Evolutionary conservation across 2,888 invertebrate genomes (phyloP).

Genomic region (Boloria selene): DNA sequence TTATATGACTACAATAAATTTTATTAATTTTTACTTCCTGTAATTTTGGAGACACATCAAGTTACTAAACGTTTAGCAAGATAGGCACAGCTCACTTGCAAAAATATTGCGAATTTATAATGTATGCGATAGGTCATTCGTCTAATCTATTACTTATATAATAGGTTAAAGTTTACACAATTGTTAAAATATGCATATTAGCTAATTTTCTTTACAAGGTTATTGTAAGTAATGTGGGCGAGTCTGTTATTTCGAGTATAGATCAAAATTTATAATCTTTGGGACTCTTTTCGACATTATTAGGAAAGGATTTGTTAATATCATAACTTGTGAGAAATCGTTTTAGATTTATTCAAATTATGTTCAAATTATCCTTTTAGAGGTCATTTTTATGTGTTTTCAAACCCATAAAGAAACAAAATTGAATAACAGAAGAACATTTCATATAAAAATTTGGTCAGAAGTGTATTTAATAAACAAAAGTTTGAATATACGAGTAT

Average conservation of each 20-base stretch:
- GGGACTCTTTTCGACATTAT: slow-evolving; percentile 32
- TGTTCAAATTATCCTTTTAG: not conserved
- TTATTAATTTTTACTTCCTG: too few relatives aligned
- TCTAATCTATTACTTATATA: slow-evolving; percentile 36
- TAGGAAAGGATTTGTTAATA: slow-evolving; percentile 40
- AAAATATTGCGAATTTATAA: slow-evolving; percentile 14
- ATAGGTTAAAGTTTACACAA: slow-evolving; percentile 52
- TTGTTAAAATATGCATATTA: slow-evolving; percentile 48
- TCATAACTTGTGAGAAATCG: slow-evolving; percentile 39
- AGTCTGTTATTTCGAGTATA: slow-evolving; percentile 23
- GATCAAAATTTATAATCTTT: slow-evolving; percentile 32
- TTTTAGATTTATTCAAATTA: slow-evolving; percentile 1
- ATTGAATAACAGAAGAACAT: too few relatives aligned
- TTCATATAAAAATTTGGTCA: too few relatives aligned
- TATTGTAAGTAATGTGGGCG: slow-evolving; percentile 35
- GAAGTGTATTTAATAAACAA: too few relatives aligned
- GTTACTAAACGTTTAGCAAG: slow-evolving; percentile 4
- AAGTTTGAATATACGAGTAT: too few relatives aligned
- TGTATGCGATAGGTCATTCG: slow-evolving; percentile 13
- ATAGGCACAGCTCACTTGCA: slow-evolving; percentile 5
- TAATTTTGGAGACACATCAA: too few relatives aligned
- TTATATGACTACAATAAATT: too few relatives aligned
- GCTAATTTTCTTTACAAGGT: slow-evolving; percentile 43
- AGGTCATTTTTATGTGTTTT: not conserved
- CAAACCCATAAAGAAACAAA: not conserved